phyloP scores from a whole-genome alignment of 2,888 invertebrate species.

The Abrostola triplasia region DNA sequence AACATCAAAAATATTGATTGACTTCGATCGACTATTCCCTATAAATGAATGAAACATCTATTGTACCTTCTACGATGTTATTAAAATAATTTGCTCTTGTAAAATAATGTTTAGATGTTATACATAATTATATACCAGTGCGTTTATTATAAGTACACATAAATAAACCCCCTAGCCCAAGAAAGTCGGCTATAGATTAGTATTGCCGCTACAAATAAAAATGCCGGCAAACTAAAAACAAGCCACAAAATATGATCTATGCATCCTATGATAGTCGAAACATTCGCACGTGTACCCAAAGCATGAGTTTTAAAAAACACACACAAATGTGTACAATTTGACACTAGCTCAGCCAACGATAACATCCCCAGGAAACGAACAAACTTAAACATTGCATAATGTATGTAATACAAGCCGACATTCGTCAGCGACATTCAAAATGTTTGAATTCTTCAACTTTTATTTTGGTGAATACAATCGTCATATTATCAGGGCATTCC shows the following conservation, averaged over 20 bases:
- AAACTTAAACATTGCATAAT: constrained; percentile 7
- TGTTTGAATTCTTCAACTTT: neutral
- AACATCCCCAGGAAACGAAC: constrained; percentile 34
- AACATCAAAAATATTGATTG: neutral
- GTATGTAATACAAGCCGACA: neutral
- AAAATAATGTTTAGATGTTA: no score
- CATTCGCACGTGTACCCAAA: constrained; percentile 19
- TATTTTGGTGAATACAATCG: neutral
- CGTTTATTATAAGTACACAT: no score
- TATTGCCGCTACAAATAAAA: neutral
- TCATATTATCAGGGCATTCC: neutral
- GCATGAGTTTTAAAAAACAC: constrained; percentile 21
- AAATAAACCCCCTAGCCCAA: no score
- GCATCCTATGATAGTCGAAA: constrained; percentile 8
- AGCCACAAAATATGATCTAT: neutral
- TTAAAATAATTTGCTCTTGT: no score
- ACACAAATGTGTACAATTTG: constrained; percentile 21
- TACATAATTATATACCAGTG: no score
- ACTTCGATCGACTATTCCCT: no score
- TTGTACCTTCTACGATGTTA: no score
- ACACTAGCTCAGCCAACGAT: constrained; percentile 10
- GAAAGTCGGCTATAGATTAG: neutral
- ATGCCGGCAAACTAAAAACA: neutral
- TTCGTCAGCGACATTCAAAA: neutral
- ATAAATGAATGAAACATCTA: no score